A percentile compares a stretch with the other conserved stretches of the same genome.
Evolutionary conservation across 2,113 vertebrate species (phyloP).

Genomic region (Microcebus ravelobensis): DNA sequence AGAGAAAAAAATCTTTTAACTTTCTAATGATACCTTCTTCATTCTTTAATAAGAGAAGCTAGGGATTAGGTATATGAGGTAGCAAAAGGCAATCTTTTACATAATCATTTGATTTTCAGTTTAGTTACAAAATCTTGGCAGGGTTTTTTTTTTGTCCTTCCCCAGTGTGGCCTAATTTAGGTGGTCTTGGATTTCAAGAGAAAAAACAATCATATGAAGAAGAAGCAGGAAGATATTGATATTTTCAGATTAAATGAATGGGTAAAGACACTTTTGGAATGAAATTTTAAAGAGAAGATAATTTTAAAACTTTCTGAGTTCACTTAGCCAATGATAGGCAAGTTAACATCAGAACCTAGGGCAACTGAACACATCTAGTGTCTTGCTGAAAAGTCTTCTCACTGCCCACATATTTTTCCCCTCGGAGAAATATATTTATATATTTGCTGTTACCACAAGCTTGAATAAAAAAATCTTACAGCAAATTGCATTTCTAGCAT

Average conservation of each 20-base stretch:
- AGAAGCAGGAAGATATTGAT: neutral
- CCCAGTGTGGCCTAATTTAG: neutral
- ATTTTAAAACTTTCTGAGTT: neutral
- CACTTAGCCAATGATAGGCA: neutral
- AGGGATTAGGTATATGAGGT: neutral
- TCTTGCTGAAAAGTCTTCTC: neutral
- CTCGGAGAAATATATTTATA: constrained; percentile 35
- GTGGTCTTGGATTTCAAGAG: neutral
- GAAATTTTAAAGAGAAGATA: neutral
- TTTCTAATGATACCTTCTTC: neutral
- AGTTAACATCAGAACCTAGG: neutral
- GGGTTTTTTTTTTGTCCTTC: neutral
- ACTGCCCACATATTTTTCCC: neutral
- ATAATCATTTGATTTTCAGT: neutral
- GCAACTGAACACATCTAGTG: neutral
- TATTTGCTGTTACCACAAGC: neutral
- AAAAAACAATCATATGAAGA: neutral
- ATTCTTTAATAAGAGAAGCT: neutral
- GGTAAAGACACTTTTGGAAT: neutral
- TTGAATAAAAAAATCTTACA: constrained; percentile 49
- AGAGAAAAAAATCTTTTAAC: neutral
- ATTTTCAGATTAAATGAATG: neutral
- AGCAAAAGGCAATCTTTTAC: neutral
- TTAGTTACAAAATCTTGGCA: neutral
- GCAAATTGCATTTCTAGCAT: constrained; percentile 63